Evolutionary conservation across 2,888 invertebrate species (phyloP).

Genomic region (Athrips mouffetella): DNA sequence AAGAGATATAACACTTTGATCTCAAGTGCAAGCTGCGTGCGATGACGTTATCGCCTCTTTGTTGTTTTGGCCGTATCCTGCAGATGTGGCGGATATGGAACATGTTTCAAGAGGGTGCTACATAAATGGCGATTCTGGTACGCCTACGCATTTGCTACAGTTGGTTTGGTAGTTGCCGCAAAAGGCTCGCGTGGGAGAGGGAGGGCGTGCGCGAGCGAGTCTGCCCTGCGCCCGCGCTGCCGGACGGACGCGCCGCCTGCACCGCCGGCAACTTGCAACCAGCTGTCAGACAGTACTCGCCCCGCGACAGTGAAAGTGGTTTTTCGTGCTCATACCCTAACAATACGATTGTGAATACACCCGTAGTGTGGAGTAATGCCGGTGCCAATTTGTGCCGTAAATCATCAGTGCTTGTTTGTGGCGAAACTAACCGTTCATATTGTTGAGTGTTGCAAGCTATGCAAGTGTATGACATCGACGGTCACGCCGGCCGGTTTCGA

Average conservation of each 20-base stretch:
- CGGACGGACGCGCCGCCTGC: slow-evolving; percentile 51
- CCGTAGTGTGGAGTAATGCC: slow-evolving; percentile 11
- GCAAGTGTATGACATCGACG: slow-evolving; percentile 17
- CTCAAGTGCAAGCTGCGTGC: neutral
- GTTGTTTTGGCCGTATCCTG: slow-evolving; percentile 21
- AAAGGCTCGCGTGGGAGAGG: slow-evolving; percentile 56
- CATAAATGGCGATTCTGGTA: slow-evolving; percentile 66
- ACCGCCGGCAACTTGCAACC: slow-evolving; percentile 17
- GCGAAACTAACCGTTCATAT: slow-evolving; percentile 30
- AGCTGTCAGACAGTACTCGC: slow-evolving; percentile 22
- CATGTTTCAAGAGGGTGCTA: slow-evolving; percentile 45
- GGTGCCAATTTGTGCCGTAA: slow-evolving; percentile 14
- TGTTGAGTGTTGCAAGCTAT: slow-evolving; percentile 35
- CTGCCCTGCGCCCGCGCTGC: slow-evolving; percentile 63
- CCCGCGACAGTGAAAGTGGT: slow-evolving; percentile 61
- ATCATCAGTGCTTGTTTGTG: slow-evolving; percentile 14
- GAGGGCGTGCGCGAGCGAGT: slow-evolving; percentile 44
- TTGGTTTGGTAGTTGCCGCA: slow-evolving; percentile 34
- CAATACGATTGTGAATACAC: slow-evolving; percentile 31
- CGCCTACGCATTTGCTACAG: slow-evolving; percentile 59
- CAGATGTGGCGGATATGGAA: slow-evolving; percentile 25
- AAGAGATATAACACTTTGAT: neutral
- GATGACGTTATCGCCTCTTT: slow-evolving; percentile 19
- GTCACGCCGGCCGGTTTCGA: slow-evolving; percentile 27
- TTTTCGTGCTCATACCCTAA: slow-evolving; percentile 38